Evolutionary conservation across 2,113 vertebrate species (phyloP), one percentile per base, ranked within the genome.

Genomic region (Tiliqua scincoides): DNA sequence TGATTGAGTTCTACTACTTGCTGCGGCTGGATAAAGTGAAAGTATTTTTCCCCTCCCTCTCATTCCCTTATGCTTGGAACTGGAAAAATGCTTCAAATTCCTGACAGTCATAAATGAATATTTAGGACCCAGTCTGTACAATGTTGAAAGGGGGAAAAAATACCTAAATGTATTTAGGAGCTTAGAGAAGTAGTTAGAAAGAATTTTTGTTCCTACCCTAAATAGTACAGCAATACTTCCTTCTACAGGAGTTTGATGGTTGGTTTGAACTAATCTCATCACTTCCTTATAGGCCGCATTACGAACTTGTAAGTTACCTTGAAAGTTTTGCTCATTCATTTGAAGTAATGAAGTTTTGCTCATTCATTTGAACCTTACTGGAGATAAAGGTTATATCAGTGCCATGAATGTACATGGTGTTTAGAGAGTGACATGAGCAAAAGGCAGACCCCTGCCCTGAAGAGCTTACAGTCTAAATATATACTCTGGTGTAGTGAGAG

Each of bases 381-480:
- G 40, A n/a, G 25, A 43, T 21, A n/a, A 43, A 73, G 37, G 63
- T 70, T 23, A n/a, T 12, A 3, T 4, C 63, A 20, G 68, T 61
- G 21, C 54, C 17, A 12, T 30, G 25, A 43, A 70, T 54, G 30
- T 61, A 20, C 35, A 20, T 21, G 35, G 27, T 74, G 57, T 43
- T 83, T 73, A 73, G 25, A 30, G 1, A 21, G 70, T 32, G 20
- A 62, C 30, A 63, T 63, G 37, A 63, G 57, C 71, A 73, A 48
- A 84, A 74, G 40, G 37, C 37, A 83, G 20, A 17, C 71, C 71
- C 70, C 71, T 84, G 71, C 71, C 82, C 71, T 63, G 57, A 74
- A 84, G 35, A 48, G 82, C 71, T 84, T 84, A 62, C 35, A 43
- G 30, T 73, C 82, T 74, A 62, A 73, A 83, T 83, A 74, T 83